A percentile compares a stretch with the other conserved stretches of the same genome.
These are phyloP conservation scores for Dusona sp. DNA, from an alignment of 2,888 invertebrate genomes.

Conservation along the genomic window DNA sequence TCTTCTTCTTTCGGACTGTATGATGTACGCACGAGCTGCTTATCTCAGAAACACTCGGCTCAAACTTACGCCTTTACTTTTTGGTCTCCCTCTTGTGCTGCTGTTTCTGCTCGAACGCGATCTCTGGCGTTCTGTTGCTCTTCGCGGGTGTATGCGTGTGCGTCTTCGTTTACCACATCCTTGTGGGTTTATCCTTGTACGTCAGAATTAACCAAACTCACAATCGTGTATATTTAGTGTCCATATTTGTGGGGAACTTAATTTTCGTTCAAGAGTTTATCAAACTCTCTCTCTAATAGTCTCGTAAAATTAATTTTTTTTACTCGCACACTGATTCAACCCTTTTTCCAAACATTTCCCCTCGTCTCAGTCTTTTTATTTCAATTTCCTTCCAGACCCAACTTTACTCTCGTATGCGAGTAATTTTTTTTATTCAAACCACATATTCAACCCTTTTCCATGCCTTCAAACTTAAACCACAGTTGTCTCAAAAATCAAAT, in stretches of 20 bases:
- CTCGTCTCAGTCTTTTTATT: background rate
- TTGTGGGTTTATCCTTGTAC: constrained; percentile 56
- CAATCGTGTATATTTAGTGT: constrained; percentile 14
- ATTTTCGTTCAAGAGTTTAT: constrained; percentile 20
- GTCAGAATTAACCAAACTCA: constrained; percentile 50
- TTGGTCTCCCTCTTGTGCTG: constrained; percentile 50
- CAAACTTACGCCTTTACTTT: constrained; percentile 73
- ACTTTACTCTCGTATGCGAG: background rate
- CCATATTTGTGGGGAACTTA: constrained; percentile 32
- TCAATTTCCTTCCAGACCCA: background rate
- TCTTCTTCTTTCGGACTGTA: constrained; percentile 49
- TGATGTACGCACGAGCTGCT: constrained; percentile 64
- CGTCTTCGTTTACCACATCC: constrained; percentile 62
- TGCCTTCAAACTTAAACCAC: background rate
- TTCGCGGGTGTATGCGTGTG: background rate
- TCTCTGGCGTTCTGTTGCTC: constrained; percentile 48
- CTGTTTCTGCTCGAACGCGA: constrained; percentile 68
- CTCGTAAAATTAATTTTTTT: constrained; percentile 18
- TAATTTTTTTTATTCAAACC: background rate
- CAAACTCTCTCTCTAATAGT: background rate
- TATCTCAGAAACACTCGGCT: constrained; percentile 71
- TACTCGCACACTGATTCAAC: background rate
- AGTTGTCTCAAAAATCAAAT: background rate
- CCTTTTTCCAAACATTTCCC: background rate
- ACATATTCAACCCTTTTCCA: background rate